A percentile compares a stretch with the other conserved stretches of the same genome.
Conservation (phyloP, 2,797 vertebrate genomes). For the Acomys russatus region DNA sequence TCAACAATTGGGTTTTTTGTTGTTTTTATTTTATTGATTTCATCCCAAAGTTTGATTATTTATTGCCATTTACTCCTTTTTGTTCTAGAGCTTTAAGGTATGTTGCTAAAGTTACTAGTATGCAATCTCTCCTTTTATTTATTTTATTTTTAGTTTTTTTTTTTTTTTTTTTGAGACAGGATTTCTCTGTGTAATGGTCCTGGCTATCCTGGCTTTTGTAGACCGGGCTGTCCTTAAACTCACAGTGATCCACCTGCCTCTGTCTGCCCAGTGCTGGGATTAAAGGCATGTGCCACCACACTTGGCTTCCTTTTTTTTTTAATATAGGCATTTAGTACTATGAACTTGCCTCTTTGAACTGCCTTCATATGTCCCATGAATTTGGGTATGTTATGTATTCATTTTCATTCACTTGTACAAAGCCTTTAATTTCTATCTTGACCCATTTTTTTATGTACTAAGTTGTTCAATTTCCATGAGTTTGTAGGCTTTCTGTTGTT, state of each 20-base stretch:
- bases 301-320: background rate
- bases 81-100: background rate
- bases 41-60: background rate
- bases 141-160: too few relatives aligned
- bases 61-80: background rate
- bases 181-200: too few relatives aligned
- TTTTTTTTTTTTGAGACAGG: too few relatives aligned
- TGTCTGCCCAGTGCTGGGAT: too few relatives aligned
- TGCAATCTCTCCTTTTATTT: too few relatives aligned
- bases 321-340: background rate
- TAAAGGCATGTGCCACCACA: too few relatives aligned
- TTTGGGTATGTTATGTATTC: background rate
- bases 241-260: too few relatives aligned
- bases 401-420: background rate
- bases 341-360: background rate
- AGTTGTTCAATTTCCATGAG: background rate
- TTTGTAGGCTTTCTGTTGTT: background rate
- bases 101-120: background rate
- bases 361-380: background rate
- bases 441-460: background rate
- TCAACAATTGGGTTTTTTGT: background rate
- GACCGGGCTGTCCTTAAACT: too few relatives aligned
- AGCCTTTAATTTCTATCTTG: background rate
- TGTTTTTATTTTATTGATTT: background rate
- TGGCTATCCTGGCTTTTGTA: too few relatives aligned